Evolutionary conservation across 1,140 invertebrate genomes (phyloP), one percentile per base, ranked within the genome.

Genomic region (Solen grandis): DNA sequence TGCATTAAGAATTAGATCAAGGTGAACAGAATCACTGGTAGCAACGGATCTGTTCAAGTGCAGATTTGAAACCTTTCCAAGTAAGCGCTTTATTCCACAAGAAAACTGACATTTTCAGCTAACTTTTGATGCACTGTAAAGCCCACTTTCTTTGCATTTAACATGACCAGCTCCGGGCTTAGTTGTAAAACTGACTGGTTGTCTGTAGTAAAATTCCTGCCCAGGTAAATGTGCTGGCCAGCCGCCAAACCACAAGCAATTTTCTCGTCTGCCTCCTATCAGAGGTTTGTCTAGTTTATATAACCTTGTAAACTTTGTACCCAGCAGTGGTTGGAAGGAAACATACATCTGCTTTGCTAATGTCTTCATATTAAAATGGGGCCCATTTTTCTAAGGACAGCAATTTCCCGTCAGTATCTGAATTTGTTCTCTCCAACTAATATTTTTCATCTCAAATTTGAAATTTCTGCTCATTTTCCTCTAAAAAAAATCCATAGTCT

Each of bases 221-320:
- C 41, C 8, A 19, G 41, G 8, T 10, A 10, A 46, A 46, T 8
- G 8, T 46, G 5, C 38, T 73, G 70, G 70, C 70, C 2, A 8
- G 1, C 33, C 1, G 33, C 70, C 70, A 73, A 73, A 73, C 70
- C 35, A 57, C 55, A 57, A 33, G 66, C 54, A 70, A 55, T 52
- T 57, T 19, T 8, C 46, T 50, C 33, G 55, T 60, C 70, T 73
- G 70, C 29, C 54, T 60, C 25, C 25, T n/a, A 22, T 73, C 33
- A 57, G 1, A 59, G 38, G 36, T 41, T 31, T 19, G 31, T 35
- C 27, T 54, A 46, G 70, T 73, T 73, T 73, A 55, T 60, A 27
- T 73, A 62, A 73, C 70, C 70, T 73, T 73, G 70, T 73, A 70
- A 35, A 55, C 52, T n/a, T 66, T 66, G 62, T 66, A 16, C 25